phyloP scores from a whole-genome alignment of 37 sponge, comb jelly and placozoan genomes.

The Bolinopsis microptera region DNA sequence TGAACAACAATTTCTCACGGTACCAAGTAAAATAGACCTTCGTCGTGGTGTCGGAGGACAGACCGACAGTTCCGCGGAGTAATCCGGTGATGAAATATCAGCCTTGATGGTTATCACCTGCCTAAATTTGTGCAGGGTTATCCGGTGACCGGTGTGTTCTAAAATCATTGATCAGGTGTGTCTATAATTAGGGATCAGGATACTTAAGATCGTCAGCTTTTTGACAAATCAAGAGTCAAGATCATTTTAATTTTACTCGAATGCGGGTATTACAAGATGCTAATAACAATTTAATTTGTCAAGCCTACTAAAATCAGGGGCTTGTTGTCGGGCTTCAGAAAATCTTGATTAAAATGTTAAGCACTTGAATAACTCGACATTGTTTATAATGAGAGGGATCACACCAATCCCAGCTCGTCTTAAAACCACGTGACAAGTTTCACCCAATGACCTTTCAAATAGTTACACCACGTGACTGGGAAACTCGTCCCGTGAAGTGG shows the following conservation, averaged over 20 bases:
- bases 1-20: not conserved
- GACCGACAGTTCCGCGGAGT: too few species aligned
- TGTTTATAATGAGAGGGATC: not conserved
- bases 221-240: not conserved
- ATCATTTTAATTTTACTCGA: not conserved
- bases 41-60: too few species aligned
- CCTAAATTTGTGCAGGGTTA: too few species aligned
- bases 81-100: not conserved
- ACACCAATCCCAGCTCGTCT: not conserved
- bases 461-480: not conserved
- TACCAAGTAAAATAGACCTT: not conserved
- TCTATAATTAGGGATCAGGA: not conserved
- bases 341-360: not conserved
- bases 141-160: too few species aligned
- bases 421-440: not conserved
- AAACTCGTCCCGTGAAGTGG: not conserved
- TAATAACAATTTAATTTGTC: not conserved
- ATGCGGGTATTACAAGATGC: not conserved
- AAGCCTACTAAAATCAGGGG: not conserved
- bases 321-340: not conserved
- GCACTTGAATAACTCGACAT: not conserved
- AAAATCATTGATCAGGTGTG: not conserved
- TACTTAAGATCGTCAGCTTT: not conserved
- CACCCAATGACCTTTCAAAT: not conserved
- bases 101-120: not conserved